Conservation (phyloP, 2,888 invertebrate species). For the Andrena marginata region DNA sequence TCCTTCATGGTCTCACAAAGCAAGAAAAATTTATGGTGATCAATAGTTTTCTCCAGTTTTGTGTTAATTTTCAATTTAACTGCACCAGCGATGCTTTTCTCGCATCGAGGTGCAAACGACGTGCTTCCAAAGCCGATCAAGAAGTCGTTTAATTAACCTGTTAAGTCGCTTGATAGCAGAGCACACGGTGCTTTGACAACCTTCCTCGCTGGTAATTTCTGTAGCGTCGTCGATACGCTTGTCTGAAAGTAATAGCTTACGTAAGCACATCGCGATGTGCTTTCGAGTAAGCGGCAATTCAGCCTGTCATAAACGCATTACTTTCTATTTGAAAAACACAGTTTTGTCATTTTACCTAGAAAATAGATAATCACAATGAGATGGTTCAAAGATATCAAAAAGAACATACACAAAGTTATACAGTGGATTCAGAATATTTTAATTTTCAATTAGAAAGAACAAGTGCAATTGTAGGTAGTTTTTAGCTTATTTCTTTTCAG, state of each 20-base stretch:
- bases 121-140: not conserved
- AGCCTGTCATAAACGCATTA: conserved; percentile 1
- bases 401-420: too few species aligned
- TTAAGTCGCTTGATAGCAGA: conserved; percentile 32
- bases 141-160: conserved; percentile 43
- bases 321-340: conserved; percentile 4
- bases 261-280: conserved; percentile 27
- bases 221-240: conserved; percentile 15
- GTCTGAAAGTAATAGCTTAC: conserved; percentile 36
- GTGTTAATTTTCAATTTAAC: conserved; percentile 1
- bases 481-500: too few species aligned
- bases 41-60: not conserved
- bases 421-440: too few species aligned
- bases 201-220: conserved; percentile 32
- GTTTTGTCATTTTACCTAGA: not conserved
- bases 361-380: too few species aligned
- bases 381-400: too few species aligned
- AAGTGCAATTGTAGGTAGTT: too few species aligned
- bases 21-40: not conserved
- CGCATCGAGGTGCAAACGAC: not conserved
- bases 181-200: conserved; percentile 24
- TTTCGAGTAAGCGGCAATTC: conserved; percentile 21
- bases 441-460: too few species aligned
- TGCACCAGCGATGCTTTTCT: not conserved
- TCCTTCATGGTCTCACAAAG: not conserved